phyloP scores from a whole-genome alignment of 2,113 vertebrate species.

The Eublepharis macularius region DNA sequence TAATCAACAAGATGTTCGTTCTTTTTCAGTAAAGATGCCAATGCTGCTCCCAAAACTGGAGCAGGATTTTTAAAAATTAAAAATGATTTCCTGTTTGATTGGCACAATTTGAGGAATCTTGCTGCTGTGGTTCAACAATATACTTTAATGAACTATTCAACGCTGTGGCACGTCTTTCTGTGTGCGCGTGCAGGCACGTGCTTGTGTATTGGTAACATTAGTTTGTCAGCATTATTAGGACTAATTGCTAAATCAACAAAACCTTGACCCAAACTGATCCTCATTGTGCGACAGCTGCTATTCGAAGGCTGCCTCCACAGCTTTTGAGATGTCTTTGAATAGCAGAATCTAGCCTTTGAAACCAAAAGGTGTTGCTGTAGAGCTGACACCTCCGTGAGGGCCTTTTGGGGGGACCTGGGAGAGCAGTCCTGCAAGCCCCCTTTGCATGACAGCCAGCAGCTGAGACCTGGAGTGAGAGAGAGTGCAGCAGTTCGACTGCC shows the following conservation, averaged over 20 bases:
- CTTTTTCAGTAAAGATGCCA: background rate
- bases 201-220: background rate
- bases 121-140: background rate
- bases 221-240: background rate
- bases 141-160: background rate
- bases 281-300: background rate
- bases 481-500: rapidly evolving
- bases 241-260: background rate
- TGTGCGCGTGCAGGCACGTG: background rate
- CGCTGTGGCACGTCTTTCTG: background rate
- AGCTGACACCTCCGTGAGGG: rapidly evolving
- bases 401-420: rapidly evolving
- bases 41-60: background rate
- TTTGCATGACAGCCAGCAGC: rapidly evolving
- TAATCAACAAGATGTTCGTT: background rate
- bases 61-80: background rate
- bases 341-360: background rate
- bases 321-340: background rate
- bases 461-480: rapidly evolving
- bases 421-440: rapidly evolving
- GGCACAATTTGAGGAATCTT: background rate
- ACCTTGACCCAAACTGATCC: too few relatives aligned
- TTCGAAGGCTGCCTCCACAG: background rate
- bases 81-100: background rate
- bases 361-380: rapidly evolving